Percentiles rank a stretch among this genome's conserved stretches.
phyloP scores from a whole-genome alignment of 2,888 invertebrate species.

The Rhimphoctona megacephalus region DNA sequence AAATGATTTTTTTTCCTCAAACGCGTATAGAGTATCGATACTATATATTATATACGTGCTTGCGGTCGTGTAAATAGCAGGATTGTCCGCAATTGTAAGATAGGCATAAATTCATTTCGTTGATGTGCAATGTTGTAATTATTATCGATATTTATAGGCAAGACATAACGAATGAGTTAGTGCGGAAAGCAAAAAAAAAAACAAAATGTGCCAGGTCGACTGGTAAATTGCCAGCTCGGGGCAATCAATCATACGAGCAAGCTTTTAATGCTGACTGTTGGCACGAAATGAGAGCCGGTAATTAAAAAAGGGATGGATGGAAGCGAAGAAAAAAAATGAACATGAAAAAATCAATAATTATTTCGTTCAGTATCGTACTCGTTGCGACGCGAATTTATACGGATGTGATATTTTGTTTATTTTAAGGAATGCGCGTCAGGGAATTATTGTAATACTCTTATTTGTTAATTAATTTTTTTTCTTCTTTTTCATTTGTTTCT shows the following conservation, averaged over 20 bases:
- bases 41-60: conserved; percentile 9
- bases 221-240: conserved; percentile 47
- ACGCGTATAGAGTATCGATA: conserved; percentile 71
- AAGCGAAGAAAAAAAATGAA: not conserved
- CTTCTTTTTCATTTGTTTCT: conserved; percentile 10
- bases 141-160: conserved; percentile 70
- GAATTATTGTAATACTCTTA: conserved; percentile 58
- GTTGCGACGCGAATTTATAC: conserved; percentile 63
- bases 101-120: conserved; percentile 72
- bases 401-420: conserved; percentile 70
- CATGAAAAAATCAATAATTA: conserved; percentile 31
- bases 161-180: conserved; percentile 42
- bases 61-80: conserved; percentile 67
- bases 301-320: conserved; percentile 14
- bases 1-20: conserved; percentile 69
- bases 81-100: conserved; percentile 72
- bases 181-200: conserved; percentile 16
- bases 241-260: conserved; percentile 48
- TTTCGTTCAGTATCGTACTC: conserved; percentile 57
- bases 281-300: conserved; percentile 42
- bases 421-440: conserved; percentile 53
- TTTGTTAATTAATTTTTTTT: conserved; percentile 10
- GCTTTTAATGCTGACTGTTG: conserved; percentile 32
- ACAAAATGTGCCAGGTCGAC: conserved; percentile 27
- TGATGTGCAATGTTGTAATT: conserved; percentile 74